Evolutionary conservation across 2,888 invertebrate species (phyloP).

Genomic region (Ophion costatus): DNA sequence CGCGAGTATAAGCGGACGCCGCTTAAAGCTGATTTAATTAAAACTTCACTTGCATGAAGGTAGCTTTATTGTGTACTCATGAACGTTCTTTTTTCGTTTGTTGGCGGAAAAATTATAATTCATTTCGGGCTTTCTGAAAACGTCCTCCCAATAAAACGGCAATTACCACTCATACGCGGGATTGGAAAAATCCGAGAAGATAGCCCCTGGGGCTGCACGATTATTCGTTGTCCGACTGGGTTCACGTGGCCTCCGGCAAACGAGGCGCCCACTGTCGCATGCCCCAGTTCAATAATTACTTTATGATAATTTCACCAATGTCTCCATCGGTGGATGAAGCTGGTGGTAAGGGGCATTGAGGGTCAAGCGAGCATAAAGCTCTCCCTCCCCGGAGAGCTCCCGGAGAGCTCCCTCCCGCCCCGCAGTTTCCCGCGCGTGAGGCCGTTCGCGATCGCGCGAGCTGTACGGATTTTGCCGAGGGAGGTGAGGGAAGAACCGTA

Average conservation of each 20-base stretch:
- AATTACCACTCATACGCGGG: not conserved
- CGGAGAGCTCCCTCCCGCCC: not conserved
- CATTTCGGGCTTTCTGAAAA: not conserved
- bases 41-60: not conserved
- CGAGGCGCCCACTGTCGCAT: slow-evolving; percentile 6
- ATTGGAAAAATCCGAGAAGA: not conserved
- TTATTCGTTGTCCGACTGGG: not conserved
- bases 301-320: slow-evolving; percentile 74
- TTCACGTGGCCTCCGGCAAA: slow-evolving; percentile 13
- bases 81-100: not conserved
- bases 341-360: slow-evolving; percentile 12
- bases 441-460: not conserved
- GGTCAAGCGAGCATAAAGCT: slow-evolving; percentile 7
- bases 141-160: slow-evolving; percentile 1
- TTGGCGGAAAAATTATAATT: not conserved
- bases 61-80: not conserved
- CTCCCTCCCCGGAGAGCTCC: not conserved
- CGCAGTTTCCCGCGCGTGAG: not conserved
- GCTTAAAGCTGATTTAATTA: not conserved
- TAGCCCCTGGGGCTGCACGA: not conserved
- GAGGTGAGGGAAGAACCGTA: slow-evolving; percentile 4
- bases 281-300: slow-evolving; percentile 73
- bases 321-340: slow-evolving; percentile 41
- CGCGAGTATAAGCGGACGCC: not conserved
- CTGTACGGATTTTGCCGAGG: not conserved